Evolutionary conservation across 2,113 vertebrate genomes (phyloP).

Genomic region (Sisor rabdophorus): DNA sequence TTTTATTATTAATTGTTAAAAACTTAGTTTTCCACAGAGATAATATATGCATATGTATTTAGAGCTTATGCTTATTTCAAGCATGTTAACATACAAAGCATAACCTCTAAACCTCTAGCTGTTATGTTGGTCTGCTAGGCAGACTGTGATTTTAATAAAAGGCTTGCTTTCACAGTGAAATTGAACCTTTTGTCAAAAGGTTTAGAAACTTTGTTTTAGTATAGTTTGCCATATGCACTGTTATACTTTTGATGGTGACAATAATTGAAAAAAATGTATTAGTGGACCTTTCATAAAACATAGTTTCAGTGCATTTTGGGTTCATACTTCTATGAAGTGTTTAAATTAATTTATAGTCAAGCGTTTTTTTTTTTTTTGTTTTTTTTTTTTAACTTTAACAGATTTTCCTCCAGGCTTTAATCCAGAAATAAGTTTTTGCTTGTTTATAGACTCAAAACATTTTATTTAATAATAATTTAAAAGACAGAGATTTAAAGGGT

Average conservation of each 20-base stretch:
- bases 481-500: neutral
- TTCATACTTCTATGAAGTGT: neutral
- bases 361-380: too few relatives aligned
- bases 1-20: neutral
- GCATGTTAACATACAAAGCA: neutral
- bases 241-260: neutral
- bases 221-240: neutral
- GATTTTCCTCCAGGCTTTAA: neutral
- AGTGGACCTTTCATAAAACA: neutral
- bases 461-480: neutral
- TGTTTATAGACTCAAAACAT: neutral
- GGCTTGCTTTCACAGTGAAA: neutral
- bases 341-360: neutral
- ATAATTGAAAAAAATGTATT: neutral
- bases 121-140: neutral
- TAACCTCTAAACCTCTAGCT: neutral
- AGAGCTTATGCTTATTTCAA: neutral
- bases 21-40: neutral
- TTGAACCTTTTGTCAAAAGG: neutral
- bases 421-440: neutral
- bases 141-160: neutral
- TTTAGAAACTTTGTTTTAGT: neutral
- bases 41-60: neutral
- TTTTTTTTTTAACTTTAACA: too few relatives aligned
- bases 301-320: neutral